Conservation (phyloP, 2,113 vertebrate genomes). For the Hippotragus niger region DNA sequence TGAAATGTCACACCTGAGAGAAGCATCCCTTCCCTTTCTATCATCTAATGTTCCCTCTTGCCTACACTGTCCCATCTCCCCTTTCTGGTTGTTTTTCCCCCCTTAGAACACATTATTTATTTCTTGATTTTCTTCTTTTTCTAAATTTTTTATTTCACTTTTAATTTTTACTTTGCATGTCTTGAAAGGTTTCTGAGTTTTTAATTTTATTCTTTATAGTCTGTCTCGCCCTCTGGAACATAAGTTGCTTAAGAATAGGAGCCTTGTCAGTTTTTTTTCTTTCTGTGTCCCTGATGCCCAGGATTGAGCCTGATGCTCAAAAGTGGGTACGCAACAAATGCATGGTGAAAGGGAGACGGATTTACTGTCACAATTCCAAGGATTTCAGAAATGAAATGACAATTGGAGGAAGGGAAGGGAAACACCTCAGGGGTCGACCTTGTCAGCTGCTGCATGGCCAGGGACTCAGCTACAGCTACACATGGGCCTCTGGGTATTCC, state of each 20-base stretch:
- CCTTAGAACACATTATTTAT: not conserved
- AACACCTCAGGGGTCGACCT: not conserved
- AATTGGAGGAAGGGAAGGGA: not conserved
- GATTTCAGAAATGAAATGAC: not conserved
- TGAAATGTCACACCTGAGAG: not conserved
- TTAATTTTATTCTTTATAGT: not conserved
- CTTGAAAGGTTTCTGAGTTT: not conserved
- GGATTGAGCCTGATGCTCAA: not conserved
- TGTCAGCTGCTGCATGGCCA: not conserved
- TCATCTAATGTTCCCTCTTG: not conserved
- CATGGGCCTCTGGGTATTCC: not conserved
- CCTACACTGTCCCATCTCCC: not conserved
- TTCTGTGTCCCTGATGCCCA: not conserved
- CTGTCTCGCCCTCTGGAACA: not conserved
- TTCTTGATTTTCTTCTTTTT: not conserved
- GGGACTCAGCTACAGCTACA: not conserved
- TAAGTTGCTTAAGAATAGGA: not conserved
- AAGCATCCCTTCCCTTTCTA: not conserved
- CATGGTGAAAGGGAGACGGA: not conserved
- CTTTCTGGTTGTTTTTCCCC: not conserved
- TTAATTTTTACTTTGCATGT: not conserved
- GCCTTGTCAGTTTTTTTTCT: not conserved
- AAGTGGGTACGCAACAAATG: not conserved
- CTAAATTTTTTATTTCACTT: not conserved
- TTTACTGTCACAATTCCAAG: no score